Base-by-base conservation (phyloP, 2,888 invertebrate genomes). In the Nomada hirtipes region DNA sequence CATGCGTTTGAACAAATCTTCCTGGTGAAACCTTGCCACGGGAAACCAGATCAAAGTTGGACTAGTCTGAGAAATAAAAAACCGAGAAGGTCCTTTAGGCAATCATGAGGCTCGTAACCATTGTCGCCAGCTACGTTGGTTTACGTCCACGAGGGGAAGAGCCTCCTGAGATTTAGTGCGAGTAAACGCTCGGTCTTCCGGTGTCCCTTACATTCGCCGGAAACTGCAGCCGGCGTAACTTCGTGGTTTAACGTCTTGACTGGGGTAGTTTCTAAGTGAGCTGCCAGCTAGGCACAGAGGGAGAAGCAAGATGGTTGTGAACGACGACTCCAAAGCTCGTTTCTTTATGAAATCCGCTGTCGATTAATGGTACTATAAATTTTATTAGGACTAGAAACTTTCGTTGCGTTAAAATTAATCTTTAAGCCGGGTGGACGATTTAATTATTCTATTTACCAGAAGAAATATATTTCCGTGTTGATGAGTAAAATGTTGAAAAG, bases 161-260 rank as follows among this genome's bases (percentile, higher is more conserved):
- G 60, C 13, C 75, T 18, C 61, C 50, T 59, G 82, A 72, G 85
- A 74, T 85, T 85, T 85, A 82, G 60, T 68, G 69, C 29, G 67
- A 73, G 71, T 80, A 83, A 82, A 76, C 81, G 76, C 63, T 77
- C 70, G 70, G 77, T 75, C 75, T 79, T 79, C 61, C 53, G 50
- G 47, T 42, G 65, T 53, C 70, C 55, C 79, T 76, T 76, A 65
- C 65, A 57, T 73, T 75, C 85, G 23, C 59, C 53, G 65, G 67
- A 60, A 79, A 50, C 65, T 57, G 63, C 55, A 60, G 74, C 11
- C 77, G 55, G 61, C 57, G 76, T 77, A 84, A 82, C 72, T 84
- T 82, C 59, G 79, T 86, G 79, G 87, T 85, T 89, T 76, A 81
- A 86, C 70, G 79, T 68, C 72, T 82, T 57, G 87, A 82, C 72